Percentiles rank a stretch among this genome's conserved stretches.
Evolutionary conservation across 1,140 invertebrate species (phyloP).

Genomic region (Helicoverpa armigera): DNA sequence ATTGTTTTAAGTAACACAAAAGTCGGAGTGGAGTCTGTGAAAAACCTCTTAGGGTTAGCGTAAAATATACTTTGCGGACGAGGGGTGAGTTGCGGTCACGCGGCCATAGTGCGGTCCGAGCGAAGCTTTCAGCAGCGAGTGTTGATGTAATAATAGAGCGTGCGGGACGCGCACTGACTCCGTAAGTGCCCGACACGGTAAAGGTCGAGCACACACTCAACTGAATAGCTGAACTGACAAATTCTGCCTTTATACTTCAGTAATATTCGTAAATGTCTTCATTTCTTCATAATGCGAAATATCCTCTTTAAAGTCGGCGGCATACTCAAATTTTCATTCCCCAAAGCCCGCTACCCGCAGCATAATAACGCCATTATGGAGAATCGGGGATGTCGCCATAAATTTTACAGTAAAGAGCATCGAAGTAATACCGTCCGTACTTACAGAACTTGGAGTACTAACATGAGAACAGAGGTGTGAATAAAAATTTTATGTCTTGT

Average conservation of each 20-base stretch:
- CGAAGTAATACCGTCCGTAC: constrained; percentile 44
- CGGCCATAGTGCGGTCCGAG: constrained; percentile 22
- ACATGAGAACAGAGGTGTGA: constrained; percentile 1
- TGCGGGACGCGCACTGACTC: constrained; percentile 33
- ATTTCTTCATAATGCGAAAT: constrained; percentile 38
- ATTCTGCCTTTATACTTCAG: constrained; percentile 20
- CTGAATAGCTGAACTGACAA: constrained; percentile 20
- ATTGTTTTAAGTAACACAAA: constrained; percentile 30
- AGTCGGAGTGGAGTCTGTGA: constrained; percentile 3
- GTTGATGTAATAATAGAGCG: constrained; percentile 45
- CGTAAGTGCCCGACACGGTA: constrained; percentile 22
- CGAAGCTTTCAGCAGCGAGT: constrained; percentile 39
- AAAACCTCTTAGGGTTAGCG: constrained; percentile 9
- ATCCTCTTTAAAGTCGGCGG: constrained; percentile 39
- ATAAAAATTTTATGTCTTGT: neutral
- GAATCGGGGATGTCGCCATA: constrained; percentile 51
- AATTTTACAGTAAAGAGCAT: constrained; percentile 53
- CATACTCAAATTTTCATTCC: constrained; percentile 54
- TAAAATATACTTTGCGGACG: constrained; percentile 38
- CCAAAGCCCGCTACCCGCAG: constrained; percentile 37
- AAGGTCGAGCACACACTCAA: constrained; percentile 8
- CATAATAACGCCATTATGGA: constrained; percentile 54
- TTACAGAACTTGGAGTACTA: constrained; percentile 28
- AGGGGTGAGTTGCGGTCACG: constrained; percentile 23
- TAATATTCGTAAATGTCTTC: constrained; percentile 34